Conservation (phyloP, 2,113 vertebrate species). For the Periophthalmodon schlosseri region DNA sequence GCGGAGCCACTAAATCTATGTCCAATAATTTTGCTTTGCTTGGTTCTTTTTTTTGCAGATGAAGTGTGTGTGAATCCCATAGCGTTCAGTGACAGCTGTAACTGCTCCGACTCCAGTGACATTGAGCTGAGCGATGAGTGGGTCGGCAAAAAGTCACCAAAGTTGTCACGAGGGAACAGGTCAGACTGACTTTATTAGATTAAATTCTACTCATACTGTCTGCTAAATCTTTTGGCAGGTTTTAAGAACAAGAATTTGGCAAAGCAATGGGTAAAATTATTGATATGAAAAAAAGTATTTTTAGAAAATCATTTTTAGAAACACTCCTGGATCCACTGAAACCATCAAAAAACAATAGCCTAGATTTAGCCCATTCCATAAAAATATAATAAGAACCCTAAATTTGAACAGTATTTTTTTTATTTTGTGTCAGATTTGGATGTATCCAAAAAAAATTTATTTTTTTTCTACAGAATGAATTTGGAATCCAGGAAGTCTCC, state of each 20-base stretch:
- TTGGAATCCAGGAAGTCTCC: conserved; percentile 96
- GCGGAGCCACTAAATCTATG: background rate
- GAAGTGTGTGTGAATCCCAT: conserved; percentile 95
- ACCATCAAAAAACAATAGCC: background rate
- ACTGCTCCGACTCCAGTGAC: conserved; percentile 98
- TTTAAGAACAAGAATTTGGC: background rate
- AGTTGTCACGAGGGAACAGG: conserved; percentile 93
- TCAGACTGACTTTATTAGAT: conserved; percentile 83
- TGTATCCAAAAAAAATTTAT: background rate
- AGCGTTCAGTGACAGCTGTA: conserved; percentile 95
- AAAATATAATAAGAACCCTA: background rate
- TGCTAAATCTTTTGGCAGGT: background rate
- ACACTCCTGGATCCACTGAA: too few relatives aligned
- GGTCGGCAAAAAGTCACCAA: conserved; percentile 95
- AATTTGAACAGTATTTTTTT: background rate
- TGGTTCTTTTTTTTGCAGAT: conserved; percentile 75
- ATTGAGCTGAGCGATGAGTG: conserved; percentile 98
- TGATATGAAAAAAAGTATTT: background rate
- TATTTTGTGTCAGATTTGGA: background rate
- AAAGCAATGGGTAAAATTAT: background rate
- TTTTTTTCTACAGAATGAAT: conserved; percentile 82
- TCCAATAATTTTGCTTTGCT: conserved; percentile 7
- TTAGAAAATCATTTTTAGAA: background rate
- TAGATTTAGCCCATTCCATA: background rate
- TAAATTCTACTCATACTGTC: background rate